Percentiles rank a stretch among this genome's conserved stretches.
Evolutionary conservation across 2,888 invertebrate species (phyloP).

Genomic region (Sceliomorpha sp.): DNA sequence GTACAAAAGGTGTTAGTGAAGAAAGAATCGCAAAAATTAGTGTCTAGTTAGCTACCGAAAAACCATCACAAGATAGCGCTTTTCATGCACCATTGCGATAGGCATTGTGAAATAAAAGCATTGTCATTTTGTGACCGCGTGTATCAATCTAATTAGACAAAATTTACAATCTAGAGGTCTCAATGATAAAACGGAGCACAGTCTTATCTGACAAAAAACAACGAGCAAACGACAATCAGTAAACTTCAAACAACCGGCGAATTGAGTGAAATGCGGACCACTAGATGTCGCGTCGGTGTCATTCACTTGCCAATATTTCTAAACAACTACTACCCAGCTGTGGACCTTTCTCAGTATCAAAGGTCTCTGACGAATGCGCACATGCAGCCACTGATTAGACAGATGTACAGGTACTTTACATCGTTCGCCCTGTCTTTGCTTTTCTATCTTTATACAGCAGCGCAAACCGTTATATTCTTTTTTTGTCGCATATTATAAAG

Average conservation of each 20-base stretch:
- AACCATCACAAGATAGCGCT: constrained; percentile 17
- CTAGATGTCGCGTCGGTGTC: constrained; percentile 35
- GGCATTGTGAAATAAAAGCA: constrained; percentile 4
- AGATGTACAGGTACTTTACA: constrained; percentile 67
- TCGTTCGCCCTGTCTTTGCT: constrained; percentile 51
- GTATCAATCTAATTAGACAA: too few relatives aligned
- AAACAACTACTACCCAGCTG: constrained; percentile 74
- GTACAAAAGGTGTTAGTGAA: constrained; percentile 5
- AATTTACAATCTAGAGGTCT: too few relatives aligned
- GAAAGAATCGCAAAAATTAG: background rate
- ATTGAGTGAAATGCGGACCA: constrained; percentile 8
- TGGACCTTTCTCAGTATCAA: constrained; percentile 79
- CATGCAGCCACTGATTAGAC: constrained; percentile 66
- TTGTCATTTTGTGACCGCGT: too few relatives aligned
- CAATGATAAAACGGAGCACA: too few relatives aligned
- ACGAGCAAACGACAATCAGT: background rate
- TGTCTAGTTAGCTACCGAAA: constrained; percentile 18
- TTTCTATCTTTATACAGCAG: constrained; percentile 60
- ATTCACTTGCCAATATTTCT: constrained; percentile 53
- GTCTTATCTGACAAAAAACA: background rate
- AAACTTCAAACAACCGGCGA: background rate
- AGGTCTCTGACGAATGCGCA: constrained; percentile 77
- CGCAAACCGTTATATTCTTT: background rate
- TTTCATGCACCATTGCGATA: constrained; percentile 17
- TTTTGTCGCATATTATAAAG: constrained; percentile 42